A percentile compares a stretch with the other conserved stretches of the same genome.
These are phyloP conservation scores for Lithophane leautieri DNA, from an alignment of 2,888 invertebrate genomes.

Conservation along the genomic window DNA sequence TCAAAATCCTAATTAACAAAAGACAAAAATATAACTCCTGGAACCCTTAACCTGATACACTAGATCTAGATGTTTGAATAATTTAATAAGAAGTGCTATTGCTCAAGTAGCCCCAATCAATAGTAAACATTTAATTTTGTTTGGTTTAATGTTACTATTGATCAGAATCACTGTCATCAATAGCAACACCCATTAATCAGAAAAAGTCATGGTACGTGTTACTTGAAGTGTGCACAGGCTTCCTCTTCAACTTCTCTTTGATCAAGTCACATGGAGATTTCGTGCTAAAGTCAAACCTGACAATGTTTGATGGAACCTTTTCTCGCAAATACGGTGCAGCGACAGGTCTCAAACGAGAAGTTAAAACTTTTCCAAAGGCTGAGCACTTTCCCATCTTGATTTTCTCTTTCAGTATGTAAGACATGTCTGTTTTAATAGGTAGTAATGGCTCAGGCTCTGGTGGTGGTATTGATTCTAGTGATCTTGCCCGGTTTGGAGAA, in stretches of 20 bases:
- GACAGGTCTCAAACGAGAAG: conserved; percentile 75
- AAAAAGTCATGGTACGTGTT: conserved; percentile 57
- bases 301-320: conserved; percentile 68
- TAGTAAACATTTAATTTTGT: conserved; percentile 2
- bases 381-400: conserved; percentile 77
- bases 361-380: conserved; percentile 81
- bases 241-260: conserved; percentile 75
- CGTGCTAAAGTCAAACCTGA: conserved; percentile 79
- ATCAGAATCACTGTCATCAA: conserved; percentile 45
- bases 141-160: conserved; percentile 41
- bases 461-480: conserved; percentile 7
- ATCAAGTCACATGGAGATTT: conserved; percentile 83
- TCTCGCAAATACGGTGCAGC: conserved; percentile 79
- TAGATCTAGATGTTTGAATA: not conserved
- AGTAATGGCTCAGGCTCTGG: conserved; percentile 67
- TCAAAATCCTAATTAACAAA: conserved; percentile 13
- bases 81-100: conserved; percentile 8
- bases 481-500: conserved; percentile 16
- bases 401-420: conserved; percentile 77
- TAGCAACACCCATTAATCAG: conserved; percentile 51
- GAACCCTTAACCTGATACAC: not conserved
- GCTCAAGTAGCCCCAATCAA: conserved; percentile 3
- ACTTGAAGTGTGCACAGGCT: conserved; percentile 53
- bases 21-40: not conserved
- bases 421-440: conserved; percentile 80